Evolutionary conservation across 2,113 vertebrate genomes (phyloP), one percentile per base, ranked within the genome.

Genomic region (Euleptes europaea): DNA sequence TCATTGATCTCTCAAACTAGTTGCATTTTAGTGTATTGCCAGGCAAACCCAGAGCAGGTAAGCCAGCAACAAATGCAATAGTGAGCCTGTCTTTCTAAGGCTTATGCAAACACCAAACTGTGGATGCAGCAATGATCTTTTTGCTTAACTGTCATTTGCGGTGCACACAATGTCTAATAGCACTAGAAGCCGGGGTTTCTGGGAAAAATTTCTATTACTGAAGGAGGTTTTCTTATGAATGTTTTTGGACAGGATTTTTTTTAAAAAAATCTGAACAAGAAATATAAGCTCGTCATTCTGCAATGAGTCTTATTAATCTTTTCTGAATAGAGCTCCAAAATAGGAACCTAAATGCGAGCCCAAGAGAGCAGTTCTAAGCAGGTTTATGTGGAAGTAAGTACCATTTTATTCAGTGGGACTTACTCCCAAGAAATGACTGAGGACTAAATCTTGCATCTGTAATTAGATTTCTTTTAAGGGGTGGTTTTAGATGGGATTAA

Each of bases 31-130:
- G 4, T 75, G 28, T 70, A 75, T 80, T 73, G 67, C 33, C 70
- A 8, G 19, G 31, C 28, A 33, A 66, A 31, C 33, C 74, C 19
- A 71, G 28, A 63, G 21, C 9, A 15, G 82, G 11, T 15, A 35
- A 51, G 0, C 6, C 21, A 82, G 71, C 54, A 83, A 87, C 84
- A 80, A 63, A 86, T 72, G 83, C 88, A 87, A 80, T 81, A 60
- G 57, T 23, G 82, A 71, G 21, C 78, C 5, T 17, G 80, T 84
- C 17, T 89, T 91, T 88, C 74, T 60, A 83, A 60, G 69, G 73
- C 15, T 0, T 0, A 81, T 84, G 57, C 69, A 6, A 86, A 83
- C 38, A 79, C 77, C 17, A 63, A n/a, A 49, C 69, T 28, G 82
- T 70, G 35, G 66, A 67, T 12, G 69, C 21, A 54, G 72, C 47